Base-by-base conservation (phyloP, 2,888 invertebrate species). In the Cryptus viduatorius region DNA sequence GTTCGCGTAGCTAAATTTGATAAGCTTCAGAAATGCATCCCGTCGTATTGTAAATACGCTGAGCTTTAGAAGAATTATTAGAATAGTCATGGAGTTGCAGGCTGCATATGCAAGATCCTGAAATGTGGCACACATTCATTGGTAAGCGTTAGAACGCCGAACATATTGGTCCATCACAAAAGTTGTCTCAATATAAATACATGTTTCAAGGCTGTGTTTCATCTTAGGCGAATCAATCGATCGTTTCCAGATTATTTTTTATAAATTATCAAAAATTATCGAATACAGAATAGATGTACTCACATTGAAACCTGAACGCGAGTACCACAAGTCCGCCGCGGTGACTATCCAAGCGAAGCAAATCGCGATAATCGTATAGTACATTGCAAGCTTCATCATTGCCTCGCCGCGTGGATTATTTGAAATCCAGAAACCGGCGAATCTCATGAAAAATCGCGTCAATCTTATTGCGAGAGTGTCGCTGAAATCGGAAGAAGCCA, bases 81-180 rank as follows among this genome's bases (percentile, higher is more conserved):
- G 3, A 5, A 88, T 8, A 0, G 83, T 79, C 56, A 87, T 44
- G 7, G 77, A 46, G 2, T 80, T 80, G 65, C 86, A 85, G 0
- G 71, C 5, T 4, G 53, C 46, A 16, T 86, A 88, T n/a, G 83
- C 61, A 4, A 48, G 8, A 0, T 82, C 85, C 89, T 89, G 65
- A n/a, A 86, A 46, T 56, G 12, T 24, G 56, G 24, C 0, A 56
- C 8, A 1, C 12, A 12, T 53, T 53, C 19, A 5, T 19, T 16
- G 56, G 8, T 56, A 12, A 56, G 10, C 12, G 37, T 2, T 4
- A 8, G 19, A 8, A 3, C 7, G 19, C 56, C 19, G 42, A 14
- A 12, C 0, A 37, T n/a, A 4, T n/a, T n/a, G 2, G 16, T n/a
- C 7, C 12, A 5, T 12, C 24, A 0, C 3, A 14, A 0, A 37